Evolutionary conservation across 37 sponge, comb jelly and placozoan species (phyloP).

Genomic region (Tethya wilhelma): DNA sequence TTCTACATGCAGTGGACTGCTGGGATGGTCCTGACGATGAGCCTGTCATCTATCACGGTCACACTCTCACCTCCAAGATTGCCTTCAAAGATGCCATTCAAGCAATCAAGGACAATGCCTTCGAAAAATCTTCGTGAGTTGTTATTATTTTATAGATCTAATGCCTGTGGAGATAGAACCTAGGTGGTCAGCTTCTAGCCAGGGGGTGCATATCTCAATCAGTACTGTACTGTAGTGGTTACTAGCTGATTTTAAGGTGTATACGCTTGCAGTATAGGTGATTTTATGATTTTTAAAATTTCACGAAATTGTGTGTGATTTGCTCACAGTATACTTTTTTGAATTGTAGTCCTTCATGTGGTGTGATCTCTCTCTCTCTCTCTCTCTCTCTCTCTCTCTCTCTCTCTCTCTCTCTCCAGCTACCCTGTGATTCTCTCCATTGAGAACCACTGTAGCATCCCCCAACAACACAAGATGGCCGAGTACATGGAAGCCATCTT

Average conservation of each 20-base stretch:
- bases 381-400: constrained; percentile 4
- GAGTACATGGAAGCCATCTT: constrained; percentile 47
- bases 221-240: too few relatives aligned
- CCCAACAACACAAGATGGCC: constrained; percentile 65
- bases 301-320: too few relatives aligned
- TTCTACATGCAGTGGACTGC: constrained; percentile 83
- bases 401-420: background rate
- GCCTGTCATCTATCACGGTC: constrained; percentile 95
- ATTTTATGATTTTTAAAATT: too few relatives aligned
- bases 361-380: too few relatives aligned
- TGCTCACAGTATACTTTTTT: too few relatives aligned
- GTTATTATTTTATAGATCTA: too few relatives aligned
- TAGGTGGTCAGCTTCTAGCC: too few relatives aligned
- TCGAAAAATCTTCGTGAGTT: constrained; percentile 76
- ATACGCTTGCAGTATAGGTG: too few relatives aligned
- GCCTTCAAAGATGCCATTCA: constrained; percentile 86
- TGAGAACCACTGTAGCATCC: constrained; percentile 83
- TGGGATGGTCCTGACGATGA: constrained; percentile 93
- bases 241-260: too few relatives aligned
- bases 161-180: too few relatives aligned
- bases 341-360: too few relatives aligned
- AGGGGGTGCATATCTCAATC: too few relatives aligned
- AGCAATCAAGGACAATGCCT: constrained; percentile 91
- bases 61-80: constrained; percentile 92
- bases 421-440: constrained; percentile 80